Conservation (phyloP, 1,140 invertebrate genomes). For the Hermetia illucens region DNA sequence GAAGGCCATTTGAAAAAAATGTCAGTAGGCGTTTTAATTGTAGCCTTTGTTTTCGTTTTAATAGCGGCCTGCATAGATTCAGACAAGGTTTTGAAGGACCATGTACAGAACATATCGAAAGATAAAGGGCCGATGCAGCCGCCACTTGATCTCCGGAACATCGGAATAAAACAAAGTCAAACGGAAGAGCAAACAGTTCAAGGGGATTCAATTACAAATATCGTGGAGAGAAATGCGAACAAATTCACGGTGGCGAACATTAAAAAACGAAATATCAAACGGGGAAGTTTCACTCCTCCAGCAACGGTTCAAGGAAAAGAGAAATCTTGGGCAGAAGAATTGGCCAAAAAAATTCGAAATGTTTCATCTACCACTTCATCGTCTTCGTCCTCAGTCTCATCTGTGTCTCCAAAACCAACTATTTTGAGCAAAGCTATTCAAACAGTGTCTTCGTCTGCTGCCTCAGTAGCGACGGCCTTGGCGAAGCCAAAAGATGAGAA, state of each 20-base stretch:
- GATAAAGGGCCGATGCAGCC: conserved; percentile 36
- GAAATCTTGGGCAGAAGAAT: conserved; percentile 11
- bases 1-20: conserved; percentile 59
- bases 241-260: no score
- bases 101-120: conserved; percentile 32
- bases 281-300: neutral
- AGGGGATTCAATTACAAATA: no score
- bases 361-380: no score
- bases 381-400: no score
- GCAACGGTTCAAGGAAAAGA: conserved; percentile 6
- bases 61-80: conserved; percentile 60
- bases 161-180: conserved; percentile 20
- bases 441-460: no score
- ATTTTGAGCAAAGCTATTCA: no score
- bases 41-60: conserved; percentile 50
- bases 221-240: conserved; percentile 19
- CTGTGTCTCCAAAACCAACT: no score
- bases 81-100: conserved; percentile 48
- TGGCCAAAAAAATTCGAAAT: conserved; percentile 5
- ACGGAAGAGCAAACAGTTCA: conserved; percentile 14
- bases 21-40: conserved; percentile 43
- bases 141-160: conserved; percentile 42
- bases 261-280: neutral
- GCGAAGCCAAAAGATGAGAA: no score
- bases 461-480: no score